Evolutionary conservation across 2,113 vertebrate genomes (phyloP).

Genomic region (Thunnus thynnus): DNA sequence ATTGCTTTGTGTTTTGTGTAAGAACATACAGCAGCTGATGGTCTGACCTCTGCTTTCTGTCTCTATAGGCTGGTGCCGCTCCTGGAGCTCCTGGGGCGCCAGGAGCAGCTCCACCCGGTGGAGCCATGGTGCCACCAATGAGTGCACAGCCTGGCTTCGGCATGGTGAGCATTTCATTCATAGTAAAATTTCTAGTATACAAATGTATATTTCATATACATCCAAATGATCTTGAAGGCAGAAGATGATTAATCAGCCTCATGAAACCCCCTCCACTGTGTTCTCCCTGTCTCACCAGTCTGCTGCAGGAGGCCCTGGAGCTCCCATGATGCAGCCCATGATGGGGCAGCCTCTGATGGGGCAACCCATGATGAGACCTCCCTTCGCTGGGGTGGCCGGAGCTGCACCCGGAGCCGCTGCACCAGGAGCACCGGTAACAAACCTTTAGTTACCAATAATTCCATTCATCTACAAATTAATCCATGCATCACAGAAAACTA

Average conservation of each 20-base stretch:
- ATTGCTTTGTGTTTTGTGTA: not conserved
- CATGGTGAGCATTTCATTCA: slow-evolving; percentile 87
- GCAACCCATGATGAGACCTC: slow-evolving; percentile 97
- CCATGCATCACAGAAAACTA: not conserved
- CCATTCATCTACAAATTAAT: not conserved
- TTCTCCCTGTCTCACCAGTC: slow-evolving; percentile 79
- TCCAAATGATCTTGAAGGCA: not conserved
- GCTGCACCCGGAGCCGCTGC: slow-evolving; percentile 82
- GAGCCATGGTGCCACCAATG: slow-evolving; percentile 81
- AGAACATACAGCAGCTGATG: not conserved
- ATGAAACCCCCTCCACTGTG: not conserved
- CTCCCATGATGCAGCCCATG: slow-evolving; percentile 94
- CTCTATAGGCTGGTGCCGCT: slow-evolving; percentile 66
- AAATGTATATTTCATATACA: not conserved
- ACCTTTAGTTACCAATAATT: not conserved
- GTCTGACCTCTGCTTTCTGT: slow-evolving; percentile 2
- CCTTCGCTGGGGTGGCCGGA: slow-evolving; percentile 84
- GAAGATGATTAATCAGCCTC: not conserved
- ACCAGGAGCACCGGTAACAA: slow-evolving; percentile 89
- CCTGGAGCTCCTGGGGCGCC: slow-evolving; percentile 84
- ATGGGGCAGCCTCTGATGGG: slow-evolving; percentile 88
- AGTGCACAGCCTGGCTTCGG: slow-evolving; percentile 91
- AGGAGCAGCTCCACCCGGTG: slow-evolving; percentile 84
- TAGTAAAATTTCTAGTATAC: too few relatives aligned
- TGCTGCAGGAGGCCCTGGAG: slow-evolving; percentile 88